Evolutionary conservation across 2,113 vertebrate genomes (phyloP).

Genomic region (chimpanzee (Pan troglodytes)): DNA sequence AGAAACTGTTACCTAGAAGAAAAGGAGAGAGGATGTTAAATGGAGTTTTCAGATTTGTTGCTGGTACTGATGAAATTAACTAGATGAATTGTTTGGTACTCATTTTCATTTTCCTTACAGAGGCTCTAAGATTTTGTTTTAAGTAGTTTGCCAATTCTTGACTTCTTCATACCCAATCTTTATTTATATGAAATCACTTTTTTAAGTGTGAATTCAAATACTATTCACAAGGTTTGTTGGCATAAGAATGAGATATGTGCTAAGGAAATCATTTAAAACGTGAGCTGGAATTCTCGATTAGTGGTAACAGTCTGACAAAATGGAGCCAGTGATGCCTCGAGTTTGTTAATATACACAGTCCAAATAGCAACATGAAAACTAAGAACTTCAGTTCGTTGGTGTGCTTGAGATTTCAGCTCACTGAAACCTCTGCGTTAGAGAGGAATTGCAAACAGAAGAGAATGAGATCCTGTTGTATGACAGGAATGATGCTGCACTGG

Average conservation of each 20-base stretch:
- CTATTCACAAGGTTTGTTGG: not conserved
- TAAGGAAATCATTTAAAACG: constrained; percentile 22
- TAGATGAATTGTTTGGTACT: not conserved
- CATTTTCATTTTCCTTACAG: not conserved
- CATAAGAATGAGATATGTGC: not conserved
- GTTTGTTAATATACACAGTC: not conserved
- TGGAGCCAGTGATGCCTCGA: not conserved
- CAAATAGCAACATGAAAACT: not conserved
- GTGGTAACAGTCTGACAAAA: not conserved
- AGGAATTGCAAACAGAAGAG: constrained; percentile 63
- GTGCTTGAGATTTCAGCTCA: not conserved
- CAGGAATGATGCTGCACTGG: not conserved
- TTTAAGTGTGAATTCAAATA: not conserved
- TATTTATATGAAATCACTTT: constrained; percentile 41
- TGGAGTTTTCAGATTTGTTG: constrained; percentile 25
- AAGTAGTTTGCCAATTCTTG: not conserved
- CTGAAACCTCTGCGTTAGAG: not conserved
- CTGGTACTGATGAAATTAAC: not conserved
- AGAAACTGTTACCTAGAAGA: not conserved
- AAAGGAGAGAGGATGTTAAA: not conserved
- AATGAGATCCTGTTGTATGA: constrained; percentile 14
- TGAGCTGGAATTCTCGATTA: not conserved
- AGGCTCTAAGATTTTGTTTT: not conserved
- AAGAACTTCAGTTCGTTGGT: not conserved
- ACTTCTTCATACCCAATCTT: not conserved